A percentile compares a stretch with the other conserved stretches of the same genome.
Conservation (phyloP, 2,888 invertebrate genomes). For the Cylindroiulus punctatus region DNA sequence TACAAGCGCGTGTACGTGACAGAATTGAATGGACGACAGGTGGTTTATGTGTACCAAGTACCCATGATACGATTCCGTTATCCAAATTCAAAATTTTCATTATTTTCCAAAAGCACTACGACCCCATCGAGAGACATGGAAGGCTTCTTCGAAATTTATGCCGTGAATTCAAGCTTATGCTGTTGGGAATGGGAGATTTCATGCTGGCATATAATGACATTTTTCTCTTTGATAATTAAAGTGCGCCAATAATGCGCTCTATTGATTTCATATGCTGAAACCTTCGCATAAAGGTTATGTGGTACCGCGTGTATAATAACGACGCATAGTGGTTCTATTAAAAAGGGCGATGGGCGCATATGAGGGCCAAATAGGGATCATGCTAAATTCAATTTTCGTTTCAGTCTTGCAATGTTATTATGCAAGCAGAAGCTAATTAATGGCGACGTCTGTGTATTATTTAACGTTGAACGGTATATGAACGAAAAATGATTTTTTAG, state of each 20-base stretch:
- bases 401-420: slow-evolving; percentile 22
- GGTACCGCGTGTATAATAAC: neutral
- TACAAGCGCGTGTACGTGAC: neutral
- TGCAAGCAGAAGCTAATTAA: slow-evolving; percentile 35
- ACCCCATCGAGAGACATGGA: neutral
- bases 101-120: neutral
- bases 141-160: neutral
- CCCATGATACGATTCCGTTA: neutral
- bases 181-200: neutral
- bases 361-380: neutral
- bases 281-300: slow-evolving; percentile 7
- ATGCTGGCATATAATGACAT: slow-evolving; percentile 39
- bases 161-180: neutral
- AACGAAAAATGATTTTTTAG: neutral
- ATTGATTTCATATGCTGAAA: slow-evolving; percentile 3
- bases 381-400: slow-evolving; percentile 16
- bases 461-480: neutral
- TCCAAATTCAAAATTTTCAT: neutral
- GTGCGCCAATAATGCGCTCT: slow-evolving; percentile 45
- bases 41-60: neutral
- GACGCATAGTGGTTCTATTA: neutral
- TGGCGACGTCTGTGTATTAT: neutral
- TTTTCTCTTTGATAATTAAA: slow-evolving; percentile 45
- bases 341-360: slow-evolving; percentile 30
- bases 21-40: slow-evolving; percentile 39